phyloP scores from a whole-genome alignment of 2,113 vertebrate genomes.

The Apteryx mantelli region DNA sequence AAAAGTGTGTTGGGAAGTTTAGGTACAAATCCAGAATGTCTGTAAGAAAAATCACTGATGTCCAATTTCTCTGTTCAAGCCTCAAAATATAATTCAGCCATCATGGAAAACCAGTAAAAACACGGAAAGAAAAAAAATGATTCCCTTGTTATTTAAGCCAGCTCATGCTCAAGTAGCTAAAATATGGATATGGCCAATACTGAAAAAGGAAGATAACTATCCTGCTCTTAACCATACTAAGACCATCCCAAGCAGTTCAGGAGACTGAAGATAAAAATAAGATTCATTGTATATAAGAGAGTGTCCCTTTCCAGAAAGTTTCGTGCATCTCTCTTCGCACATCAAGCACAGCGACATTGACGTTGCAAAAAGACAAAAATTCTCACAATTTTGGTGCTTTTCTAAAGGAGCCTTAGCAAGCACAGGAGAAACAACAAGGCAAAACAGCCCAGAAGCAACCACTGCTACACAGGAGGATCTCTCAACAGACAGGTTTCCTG shows the following conservation, averaged over 20 bases:
- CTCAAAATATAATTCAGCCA: neutral
- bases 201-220: neutral
- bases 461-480: neutral
- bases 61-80: neutral
- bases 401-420: neutral
- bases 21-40: neutral
- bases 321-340: rapidly evolving
- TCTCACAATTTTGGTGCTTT: neutral
- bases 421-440: neutral
- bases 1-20: neutral
- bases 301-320: neutral
- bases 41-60: neutral
- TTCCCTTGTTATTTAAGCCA: neutral
- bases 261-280: neutral
- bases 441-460: neutral
- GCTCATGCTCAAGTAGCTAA: neutral
- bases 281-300: neutral
- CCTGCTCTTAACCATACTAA: neutral
- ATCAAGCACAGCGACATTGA: neutral
- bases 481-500: neutral
- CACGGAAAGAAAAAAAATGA: neutral
- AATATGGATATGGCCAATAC: neutral
- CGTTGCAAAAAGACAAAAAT: neutral
- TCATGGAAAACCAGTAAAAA: neutral
- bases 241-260: neutral